These are phyloP conservation scores for Bos javanicus DNA, from an alignment of 2,113 vertebrate genomes.

Conservation along the genomic window DNA sequence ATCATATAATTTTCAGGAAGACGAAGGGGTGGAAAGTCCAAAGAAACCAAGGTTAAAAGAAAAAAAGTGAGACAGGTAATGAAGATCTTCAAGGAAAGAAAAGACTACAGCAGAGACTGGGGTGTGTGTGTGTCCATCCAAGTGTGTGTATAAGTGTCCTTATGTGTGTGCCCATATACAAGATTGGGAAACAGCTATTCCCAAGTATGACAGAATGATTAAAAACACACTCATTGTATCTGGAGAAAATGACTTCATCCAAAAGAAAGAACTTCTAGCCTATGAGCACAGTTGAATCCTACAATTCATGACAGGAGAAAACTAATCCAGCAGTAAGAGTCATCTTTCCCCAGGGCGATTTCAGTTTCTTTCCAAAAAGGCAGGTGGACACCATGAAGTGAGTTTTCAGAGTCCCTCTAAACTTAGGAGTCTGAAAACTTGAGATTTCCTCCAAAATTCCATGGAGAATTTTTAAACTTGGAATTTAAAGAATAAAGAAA, in stretches of 20 bases:
- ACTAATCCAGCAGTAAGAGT: not conserved
- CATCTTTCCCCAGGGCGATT: not conserved
- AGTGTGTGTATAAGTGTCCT: not conserved
- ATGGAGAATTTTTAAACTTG: not conserved
- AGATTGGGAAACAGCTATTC: not conserved
- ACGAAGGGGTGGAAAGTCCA: not conserved
- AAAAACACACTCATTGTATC: not conserved
- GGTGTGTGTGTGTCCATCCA: not conserved
- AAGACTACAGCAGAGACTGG: not conserved
- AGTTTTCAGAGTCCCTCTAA: not conserved
- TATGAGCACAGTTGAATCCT: not conserved
- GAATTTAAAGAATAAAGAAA: conserved; percentile 61
- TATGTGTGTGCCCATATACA: not conserved
- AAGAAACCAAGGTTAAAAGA: not conserved
- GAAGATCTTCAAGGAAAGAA: not conserved
- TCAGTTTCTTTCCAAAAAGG: not conserved
- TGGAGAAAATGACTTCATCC: not conserved
- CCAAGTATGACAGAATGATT: not conserved
- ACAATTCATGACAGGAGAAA: not conserved
- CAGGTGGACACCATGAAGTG: not conserved
- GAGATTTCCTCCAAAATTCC: not conserved
- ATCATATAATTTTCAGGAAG: not conserved
- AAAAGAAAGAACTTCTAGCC: not conserved
- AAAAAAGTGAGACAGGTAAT: not conserved
- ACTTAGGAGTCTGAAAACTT: not conserved